Conservation (phyloP, 2,888 invertebrate species). For the Patella depressa region DNA sequence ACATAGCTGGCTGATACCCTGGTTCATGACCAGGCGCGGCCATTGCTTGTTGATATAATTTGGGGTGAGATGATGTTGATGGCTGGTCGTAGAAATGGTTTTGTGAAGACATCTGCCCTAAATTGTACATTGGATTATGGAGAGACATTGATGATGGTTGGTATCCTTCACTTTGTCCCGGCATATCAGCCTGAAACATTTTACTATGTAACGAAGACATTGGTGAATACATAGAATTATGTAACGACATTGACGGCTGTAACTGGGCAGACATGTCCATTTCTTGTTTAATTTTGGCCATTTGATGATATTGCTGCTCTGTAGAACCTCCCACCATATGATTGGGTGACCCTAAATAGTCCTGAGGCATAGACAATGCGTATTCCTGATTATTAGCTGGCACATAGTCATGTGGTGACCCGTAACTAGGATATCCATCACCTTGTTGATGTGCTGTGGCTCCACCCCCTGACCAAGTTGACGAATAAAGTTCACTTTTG, state of each 20-base stretch:
- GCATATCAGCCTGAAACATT: background rate
- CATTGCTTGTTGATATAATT: background rate
- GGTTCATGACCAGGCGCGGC: background rate
- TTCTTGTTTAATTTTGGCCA: background rate
- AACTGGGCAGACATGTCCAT: slow-evolving; percentile 1
- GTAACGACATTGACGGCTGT: slow-evolving; percentile 10
- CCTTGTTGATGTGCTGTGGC: too few relatives aligned
- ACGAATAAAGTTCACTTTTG: too few relatives aligned
- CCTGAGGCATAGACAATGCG: slow-evolving; percentile 1
- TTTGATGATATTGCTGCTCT: background rate
- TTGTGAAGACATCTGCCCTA: background rate
- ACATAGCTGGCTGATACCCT: slow-evolving; percentile 3
- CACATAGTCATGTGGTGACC: background rate
- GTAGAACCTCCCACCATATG: slow-evolving; percentile 2
- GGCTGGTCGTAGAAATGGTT: background rate
- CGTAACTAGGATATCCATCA: background rate
- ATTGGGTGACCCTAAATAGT: background rate
- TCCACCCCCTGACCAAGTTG: too few relatives aligned
- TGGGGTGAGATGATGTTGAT: slow-evolving; percentile 6
- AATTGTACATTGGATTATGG: background rate
- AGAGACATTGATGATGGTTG: slow-evolving; percentile 1
- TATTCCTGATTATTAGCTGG: background rate
- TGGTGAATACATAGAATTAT: slow-evolving; percentile 4
- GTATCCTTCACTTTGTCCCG: background rate
- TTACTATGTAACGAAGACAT: background rate